Evolutionary conservation across 2,113 vertebrate genomes (phyloP), one percentile per base, ranked within the genome.

Genomic region (Pangasianodon gigas): DNA sequence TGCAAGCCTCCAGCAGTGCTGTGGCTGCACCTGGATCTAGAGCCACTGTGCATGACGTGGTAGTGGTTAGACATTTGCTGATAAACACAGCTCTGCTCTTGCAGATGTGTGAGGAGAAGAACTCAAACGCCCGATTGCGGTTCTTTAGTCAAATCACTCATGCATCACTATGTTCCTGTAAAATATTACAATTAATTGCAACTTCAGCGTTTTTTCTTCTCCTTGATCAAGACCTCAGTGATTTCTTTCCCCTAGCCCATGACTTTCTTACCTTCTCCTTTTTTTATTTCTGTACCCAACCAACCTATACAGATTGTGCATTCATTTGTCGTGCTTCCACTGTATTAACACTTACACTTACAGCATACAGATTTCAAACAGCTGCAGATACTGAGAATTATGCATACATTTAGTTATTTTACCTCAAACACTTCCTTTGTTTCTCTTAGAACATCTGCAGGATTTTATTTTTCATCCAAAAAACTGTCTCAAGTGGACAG

Each of bases 31-130:
- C 88, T 89, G 81, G 88, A 74, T 58, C 82, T 85, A 2, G 67
- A 84, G 32, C 41, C 32, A 21, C 83, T 89, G 21, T n/a, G 88
- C 48, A 16, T 85, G 88, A 84, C 81, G 67, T 85, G 82, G 29
- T 74, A 69, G 88, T 85, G 88, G 82, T 85, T 89, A 89, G 54
- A 54, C 58, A 37, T 75, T 85, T 85, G 82, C 82, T 89, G 82
- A 89, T 86, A 89, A 89, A 89, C 88, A 89, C 71, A 80, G 51
- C 84, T 80, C 83, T 77, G 69, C 71, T 71, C 60, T 86, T 79
- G 88, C 88, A 86, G 44, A 85, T 79, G 88, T 89, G 56, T 80
- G 56, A 85, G 37, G 18, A 75, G 41, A 77, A 58, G 44, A 32
- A 44, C 46, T 81, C 62, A 67, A 67, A 54, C 24, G 26, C 87